Conservation (phyloP, 2,797 vertebrate species). For the Vultur gryphus region DNA sequence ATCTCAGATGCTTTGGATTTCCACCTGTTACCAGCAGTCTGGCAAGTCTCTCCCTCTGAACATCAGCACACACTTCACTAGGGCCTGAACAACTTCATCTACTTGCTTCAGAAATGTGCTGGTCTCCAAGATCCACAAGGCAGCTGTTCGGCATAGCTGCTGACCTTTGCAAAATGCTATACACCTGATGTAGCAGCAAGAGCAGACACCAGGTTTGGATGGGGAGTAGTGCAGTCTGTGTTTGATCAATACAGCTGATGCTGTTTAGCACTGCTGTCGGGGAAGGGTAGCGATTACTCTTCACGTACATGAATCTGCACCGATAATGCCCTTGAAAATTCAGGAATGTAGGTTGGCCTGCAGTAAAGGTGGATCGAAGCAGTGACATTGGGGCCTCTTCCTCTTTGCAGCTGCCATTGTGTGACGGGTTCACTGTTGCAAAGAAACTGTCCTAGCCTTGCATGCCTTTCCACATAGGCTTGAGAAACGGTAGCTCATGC, state of each 20-base stretch:
- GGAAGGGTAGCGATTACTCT: not conserved
- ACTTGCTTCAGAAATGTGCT: not conserved
- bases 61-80: not conserved
- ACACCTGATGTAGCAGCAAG: not conserved
- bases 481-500: not conserved
- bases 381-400: not conserved
- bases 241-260: not conserved
- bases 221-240: not conserved
- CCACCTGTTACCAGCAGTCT: not conserved
- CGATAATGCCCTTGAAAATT: not conserved
- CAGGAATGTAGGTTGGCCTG: not conserved
- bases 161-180: fast-evolving
- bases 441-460: not conserved
- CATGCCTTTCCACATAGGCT: not conserved
- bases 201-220: not conserved
- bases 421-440: not conserved
- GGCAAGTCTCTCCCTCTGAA: not conserved
- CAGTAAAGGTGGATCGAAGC: not conserved
- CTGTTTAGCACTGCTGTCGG: not conserved
- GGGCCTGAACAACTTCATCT: not conserved
- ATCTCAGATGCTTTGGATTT: not conserved
- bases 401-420: not conserved
- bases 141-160: not conserved
- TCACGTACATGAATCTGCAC: not conserved
- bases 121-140: not conserved